Conservation (phyloP, 2,797 vertebrate species). For the Spatula versicolor region DNA sequence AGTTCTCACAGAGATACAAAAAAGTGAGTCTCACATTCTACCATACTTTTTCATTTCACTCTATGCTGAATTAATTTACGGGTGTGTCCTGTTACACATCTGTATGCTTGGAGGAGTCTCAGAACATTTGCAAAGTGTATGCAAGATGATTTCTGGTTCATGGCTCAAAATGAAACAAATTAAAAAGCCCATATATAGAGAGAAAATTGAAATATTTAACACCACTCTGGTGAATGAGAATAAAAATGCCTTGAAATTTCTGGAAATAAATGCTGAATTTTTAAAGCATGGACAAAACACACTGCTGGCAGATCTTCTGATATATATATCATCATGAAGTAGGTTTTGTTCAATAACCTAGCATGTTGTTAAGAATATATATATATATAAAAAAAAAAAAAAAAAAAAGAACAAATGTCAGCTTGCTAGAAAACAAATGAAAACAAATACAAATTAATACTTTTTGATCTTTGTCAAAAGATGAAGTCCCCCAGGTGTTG, state of each 20-base stretch:
- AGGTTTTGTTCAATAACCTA: not conserved
- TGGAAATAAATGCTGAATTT: not conserved
- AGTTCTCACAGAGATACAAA: not conserved
- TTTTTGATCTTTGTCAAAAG: not conserved
- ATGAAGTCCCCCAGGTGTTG: no score
- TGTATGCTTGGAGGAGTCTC: no score
- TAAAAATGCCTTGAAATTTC: not conserved
- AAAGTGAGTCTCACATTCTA: not conserved
- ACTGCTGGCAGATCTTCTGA: not conserved
- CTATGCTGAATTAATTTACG: no score
- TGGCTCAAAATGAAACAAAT: no score
- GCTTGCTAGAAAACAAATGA: not conserved
- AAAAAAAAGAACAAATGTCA: not conserved
- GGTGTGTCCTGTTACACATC: no score
- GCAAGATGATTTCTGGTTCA: no score
- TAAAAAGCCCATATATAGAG: not conserved
- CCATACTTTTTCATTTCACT: not conserved
- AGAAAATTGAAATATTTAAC: not conserved
- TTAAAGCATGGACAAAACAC: not conserved
- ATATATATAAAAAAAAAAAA: no score
- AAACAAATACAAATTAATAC: not conserved
- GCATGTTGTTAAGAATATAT: not conserved
- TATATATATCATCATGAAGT: constrained; percentile 21
- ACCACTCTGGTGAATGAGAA: not conserved
- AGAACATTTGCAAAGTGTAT: no score